Evolutionary conservation across 2,888 invertebrate species (phyloP).

Genomic region (Cremastobaeus sp.): DNA sequence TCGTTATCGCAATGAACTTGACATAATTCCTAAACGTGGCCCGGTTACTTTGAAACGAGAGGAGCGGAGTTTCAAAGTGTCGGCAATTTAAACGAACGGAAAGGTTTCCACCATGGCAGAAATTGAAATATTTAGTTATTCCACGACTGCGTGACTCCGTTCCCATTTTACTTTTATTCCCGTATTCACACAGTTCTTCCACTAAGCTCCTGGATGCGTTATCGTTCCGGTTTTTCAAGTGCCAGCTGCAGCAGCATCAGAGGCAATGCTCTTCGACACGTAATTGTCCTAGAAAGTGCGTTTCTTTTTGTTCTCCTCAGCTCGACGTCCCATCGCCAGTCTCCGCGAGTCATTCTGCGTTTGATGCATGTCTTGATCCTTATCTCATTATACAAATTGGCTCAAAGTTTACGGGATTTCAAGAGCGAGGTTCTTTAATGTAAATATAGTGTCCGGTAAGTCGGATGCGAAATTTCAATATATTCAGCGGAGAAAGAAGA

Average conservation of each 20-base stretch:
- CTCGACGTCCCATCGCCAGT: conserved; percentile 53
- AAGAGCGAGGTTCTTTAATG: conserved; percentile 2
- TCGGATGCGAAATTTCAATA: too few relatives aligned
- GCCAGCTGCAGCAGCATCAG: conserved; percentile 45
- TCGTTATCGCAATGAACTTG: too few relatives aligned
- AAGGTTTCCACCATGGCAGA: too few relatives aligned
- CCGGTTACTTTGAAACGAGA: too few relatives aligned
- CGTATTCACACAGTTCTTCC: conserved; percentile 5
- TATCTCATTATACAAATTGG: conserved; percentile 56
- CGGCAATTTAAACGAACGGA: too few relatives aligned
- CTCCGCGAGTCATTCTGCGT: conserved; percentile 49
- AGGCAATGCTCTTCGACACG: conserved; percentile 50
- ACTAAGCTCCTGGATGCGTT: conserved; percentile 8
- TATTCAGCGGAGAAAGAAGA: background rate
- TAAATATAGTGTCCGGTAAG: too few relatives aligned
- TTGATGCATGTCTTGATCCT: conserved; percentile 46
- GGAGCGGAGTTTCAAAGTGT: too few relatives aligned
- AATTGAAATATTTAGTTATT: too few relatives aligned
- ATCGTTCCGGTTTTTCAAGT: conserved; percentile 48
- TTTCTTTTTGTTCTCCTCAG: conserved; percentile 60
- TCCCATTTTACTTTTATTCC: conserved; percentile 43
- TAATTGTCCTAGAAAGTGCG: conserved; percentile 63
- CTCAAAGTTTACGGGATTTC: conserved; percentile 30
- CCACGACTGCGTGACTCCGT: too few relatives aligned
- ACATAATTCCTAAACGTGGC: too few relatives aligned